These are phyloP conservation scores for Brenthis ino DNA, from an alignment of 2,888 invertebrate species.

Conservation along the genomic window DNA sequence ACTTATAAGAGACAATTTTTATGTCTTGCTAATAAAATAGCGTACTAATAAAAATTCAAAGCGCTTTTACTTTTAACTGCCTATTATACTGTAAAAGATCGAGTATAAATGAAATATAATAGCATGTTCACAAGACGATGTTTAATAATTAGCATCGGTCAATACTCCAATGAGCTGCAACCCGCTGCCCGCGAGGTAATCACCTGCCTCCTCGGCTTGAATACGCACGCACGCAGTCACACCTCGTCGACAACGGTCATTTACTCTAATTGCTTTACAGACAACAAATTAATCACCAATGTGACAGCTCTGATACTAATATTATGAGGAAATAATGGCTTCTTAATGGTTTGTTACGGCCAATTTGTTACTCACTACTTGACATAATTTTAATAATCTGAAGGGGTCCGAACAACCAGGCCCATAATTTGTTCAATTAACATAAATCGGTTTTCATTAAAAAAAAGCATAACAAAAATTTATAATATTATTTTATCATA, in stretches of 20 bases:
- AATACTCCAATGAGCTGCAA: conserved; percentile 58
- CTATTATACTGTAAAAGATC: conserved; percentile 27
- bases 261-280: conserved; percentile 68
- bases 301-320: conserved; percentile 65
- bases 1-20: no score
- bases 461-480: background rate
- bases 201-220: conserved; percentile 51
- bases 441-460: conserved; percentile 8
- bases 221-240: conserved; percentile 54
- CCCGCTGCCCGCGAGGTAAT: conserved; percentile 50
- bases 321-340: conserved; percentile 61
- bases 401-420: conserved; percentile 31
- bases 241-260: conserved; percentile 62
- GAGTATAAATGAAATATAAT: conserved; percentile 45
- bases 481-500: conserved; percentile 6
- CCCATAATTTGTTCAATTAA: conserved; percentile 25
- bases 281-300: conserved; percentile 74
- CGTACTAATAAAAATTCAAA: background rate
- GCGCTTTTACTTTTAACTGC: conserved; percentile 28
- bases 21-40: no score
- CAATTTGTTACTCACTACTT: conserved; percentile 41
- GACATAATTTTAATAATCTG: conserved; percentile 40
- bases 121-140: conserved; percentile 60
- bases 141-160: conserved; percentile 70
- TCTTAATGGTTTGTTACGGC: conserved; percentile 52